phyloP scores from a whole-genome alignment of 1,140 invertebrate species.

The Trichoplusia ni region DNA sequence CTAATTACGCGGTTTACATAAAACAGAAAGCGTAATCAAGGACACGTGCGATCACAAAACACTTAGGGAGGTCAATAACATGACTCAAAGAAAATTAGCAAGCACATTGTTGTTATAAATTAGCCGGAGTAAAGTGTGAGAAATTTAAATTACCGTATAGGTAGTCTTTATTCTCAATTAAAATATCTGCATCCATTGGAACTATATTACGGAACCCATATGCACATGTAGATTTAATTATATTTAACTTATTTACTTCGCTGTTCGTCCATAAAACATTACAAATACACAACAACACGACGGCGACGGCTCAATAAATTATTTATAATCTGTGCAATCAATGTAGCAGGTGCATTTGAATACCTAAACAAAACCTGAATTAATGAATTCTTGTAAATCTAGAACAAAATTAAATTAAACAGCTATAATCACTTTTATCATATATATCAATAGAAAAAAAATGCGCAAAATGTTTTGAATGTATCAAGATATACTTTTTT shows the following conservation, averaged over 20 bases:
- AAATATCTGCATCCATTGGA: constrained; percentile 72
- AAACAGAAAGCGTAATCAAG: constrained; percentile 41
- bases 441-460: no score
- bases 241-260: constrained; percentile 17
- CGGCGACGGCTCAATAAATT: not conserved
- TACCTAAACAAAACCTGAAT: no score
- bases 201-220: constrained; percentile 16
- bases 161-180: constrained; percentile 61
- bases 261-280: not conserved
- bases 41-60: constrained; percentile 30
- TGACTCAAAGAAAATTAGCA: constrained; percentile 25
- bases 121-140: constrained; percentile 44
- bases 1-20: constrained; percentile 6
- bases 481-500: no score
- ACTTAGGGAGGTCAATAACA: constrained; percentile 39
- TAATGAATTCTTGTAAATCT: no score
- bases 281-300: constrained; percentile 25
- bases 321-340: constrained; percentile 20
- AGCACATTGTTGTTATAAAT: constrained; percentile 46
- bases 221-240: not conserved
- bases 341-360: constrained; percentile 3
- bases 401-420: no score
- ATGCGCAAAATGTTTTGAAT: no score
- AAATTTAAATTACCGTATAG: constrained; percentile 63
- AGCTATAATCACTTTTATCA: no score